These are phyloP conservation scores for Portevinia maculata DNA, from an alignment of 2,888 invertebrate species.

Conservation along the genomic window DNA sequence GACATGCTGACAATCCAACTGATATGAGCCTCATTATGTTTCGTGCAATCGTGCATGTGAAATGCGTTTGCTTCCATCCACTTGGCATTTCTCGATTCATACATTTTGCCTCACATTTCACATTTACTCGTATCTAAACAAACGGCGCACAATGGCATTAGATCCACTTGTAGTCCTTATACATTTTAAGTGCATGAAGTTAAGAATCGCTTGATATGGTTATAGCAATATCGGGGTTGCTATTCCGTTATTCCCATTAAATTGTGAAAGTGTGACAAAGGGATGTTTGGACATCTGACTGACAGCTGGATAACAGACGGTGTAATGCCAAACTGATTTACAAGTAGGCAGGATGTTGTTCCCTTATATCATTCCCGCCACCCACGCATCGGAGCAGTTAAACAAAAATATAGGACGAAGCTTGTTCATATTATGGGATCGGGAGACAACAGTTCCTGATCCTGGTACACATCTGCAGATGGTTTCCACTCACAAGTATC, in stretches of 20 bases:
- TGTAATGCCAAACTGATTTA: conserved; percentile 36
- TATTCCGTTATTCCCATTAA: conserved; percentile 33
- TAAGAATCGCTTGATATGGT: conserved; percentile 62
- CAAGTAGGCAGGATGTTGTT: conserved; percentile 39
- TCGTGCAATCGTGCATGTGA: not conserved
- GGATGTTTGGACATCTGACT: conserved; percentile 57
- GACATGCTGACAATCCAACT: conserved; percentile 37
- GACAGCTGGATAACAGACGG: conserved; percentile 27
- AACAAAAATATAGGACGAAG: conserved; percentile 1
- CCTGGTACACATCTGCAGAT: conserved; percentile 43
- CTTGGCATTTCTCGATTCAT: conserved; percentile 57
- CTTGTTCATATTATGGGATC: not conserved
- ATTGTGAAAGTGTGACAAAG: conserved; percentile 52
- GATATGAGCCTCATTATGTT: conserved; percentile 28
- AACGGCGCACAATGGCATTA: conserved; percentile 6
- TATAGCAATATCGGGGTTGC: conserved; percentile 15
- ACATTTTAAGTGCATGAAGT: conserved; percentile 58
- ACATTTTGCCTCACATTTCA: conserved; percentile 20
- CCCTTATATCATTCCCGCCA: conserved; percentile 4
- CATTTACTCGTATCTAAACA: not conserved
- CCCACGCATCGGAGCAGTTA: not conserved
- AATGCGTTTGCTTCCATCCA: conserved; percentile 43
- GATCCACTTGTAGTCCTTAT: conserved; percentile 43
- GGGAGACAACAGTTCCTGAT: not conserved
- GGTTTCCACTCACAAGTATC: conserved; percentile 57